Conservation (phyloP, 1,140 invertebrate species). For the Trichonephila clavata region DNA sequence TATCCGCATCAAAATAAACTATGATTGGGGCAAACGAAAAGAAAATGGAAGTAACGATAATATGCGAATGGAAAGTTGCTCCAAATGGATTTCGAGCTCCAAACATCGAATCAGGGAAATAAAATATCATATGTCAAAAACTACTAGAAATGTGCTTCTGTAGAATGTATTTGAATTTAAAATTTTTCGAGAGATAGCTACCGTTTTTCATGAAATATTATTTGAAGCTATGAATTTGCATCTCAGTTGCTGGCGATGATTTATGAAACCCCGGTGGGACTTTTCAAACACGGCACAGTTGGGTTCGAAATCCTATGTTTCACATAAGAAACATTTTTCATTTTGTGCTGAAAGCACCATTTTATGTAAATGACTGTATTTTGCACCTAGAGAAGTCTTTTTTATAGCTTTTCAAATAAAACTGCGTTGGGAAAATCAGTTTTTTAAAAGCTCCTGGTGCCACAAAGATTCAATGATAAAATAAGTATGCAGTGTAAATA, state of each 20-base stretch:
- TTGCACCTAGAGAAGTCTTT: neutral
- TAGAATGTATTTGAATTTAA: constrained; percentile 56
- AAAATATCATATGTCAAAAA: constrained; percentile 41
- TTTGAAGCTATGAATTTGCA: constrained; percentile 39
- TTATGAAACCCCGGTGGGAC: neutral
- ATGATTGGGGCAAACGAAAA: neutral
- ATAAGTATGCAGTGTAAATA: neutral
- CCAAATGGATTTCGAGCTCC: constrained; percentile 33
- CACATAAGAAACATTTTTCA: neutral
- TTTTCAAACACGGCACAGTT: constrained; percentile 6
- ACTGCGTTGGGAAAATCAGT: neutral
- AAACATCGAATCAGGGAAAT: constrained; percentile 4
- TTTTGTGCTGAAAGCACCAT: neutral
- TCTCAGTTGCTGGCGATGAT: neutral
- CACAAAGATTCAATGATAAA: neutral
- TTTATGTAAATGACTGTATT: neutral
- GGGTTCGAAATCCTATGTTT: constrained; percentile 3
- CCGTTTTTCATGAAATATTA: constrained; percentile 53
- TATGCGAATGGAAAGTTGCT: constrained; percentile 6
- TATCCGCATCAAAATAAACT: neutral
- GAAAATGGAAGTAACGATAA: constrained; percentile 1
- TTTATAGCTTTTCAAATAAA: neutral
- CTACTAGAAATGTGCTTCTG: neutral
- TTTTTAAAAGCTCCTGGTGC: neutral
- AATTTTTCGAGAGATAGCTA: neutral